Percentiles rank a stretch among this genome's conserved stretches.
Evolutionary conservation across 2,797 vertebrate genomes (phyloP).

Genomic region (Chelonia mydas): DNA sequence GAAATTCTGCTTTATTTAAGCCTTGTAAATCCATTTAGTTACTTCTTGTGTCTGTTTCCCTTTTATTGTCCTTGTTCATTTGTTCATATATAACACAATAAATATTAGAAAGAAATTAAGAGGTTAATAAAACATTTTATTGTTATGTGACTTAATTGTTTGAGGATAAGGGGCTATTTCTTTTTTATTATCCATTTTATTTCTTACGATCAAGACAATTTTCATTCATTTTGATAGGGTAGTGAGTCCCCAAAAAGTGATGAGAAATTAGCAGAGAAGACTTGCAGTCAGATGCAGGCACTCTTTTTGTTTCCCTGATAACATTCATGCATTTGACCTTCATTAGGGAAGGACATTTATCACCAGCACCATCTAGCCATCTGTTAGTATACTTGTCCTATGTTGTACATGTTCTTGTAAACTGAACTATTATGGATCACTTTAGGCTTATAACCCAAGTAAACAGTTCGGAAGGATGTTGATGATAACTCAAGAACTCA

Average conservation of each 20-base stretch:
- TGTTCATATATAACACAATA: neutral
- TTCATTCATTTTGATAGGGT: accelerated
- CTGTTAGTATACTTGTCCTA: constrained; percentile 55
- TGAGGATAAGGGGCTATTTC: neutral
- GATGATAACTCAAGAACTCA: constrained; percentile 60
- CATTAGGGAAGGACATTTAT: constrained; percentile 55
- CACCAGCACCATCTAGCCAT: constrained; percentile 42
- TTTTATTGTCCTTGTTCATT: constrained; percentile 59
- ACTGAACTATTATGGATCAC: constrained; percentile 60
- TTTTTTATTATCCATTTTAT: constrained; percentile 3
- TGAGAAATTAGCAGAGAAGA: neutral
- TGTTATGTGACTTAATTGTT: constrained; percentile 11
- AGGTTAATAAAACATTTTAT: constrained; percentile 22
- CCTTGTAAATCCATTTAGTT: constrained; percentile 33
- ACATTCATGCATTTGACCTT: constrained; percentile 65
- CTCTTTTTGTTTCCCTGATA: neutral
- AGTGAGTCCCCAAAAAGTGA: neutral
- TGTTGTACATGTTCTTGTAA: constrained; percentile 45
- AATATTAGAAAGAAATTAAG: neutral
- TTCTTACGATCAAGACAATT: neutral
- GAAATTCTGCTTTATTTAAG: constrained; percentile 36
- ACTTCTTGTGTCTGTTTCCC: constrained; percentile 62
- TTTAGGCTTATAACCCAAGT: constrained; percentile 54
- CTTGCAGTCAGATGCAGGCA: neutral
- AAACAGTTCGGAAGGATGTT: constrained; percentile 66